These are phyloP conservation scores for Oscheius sp. DNA, from an alignment of 1,140 invertebrate species.

Conservation along the genomic window DNA sequence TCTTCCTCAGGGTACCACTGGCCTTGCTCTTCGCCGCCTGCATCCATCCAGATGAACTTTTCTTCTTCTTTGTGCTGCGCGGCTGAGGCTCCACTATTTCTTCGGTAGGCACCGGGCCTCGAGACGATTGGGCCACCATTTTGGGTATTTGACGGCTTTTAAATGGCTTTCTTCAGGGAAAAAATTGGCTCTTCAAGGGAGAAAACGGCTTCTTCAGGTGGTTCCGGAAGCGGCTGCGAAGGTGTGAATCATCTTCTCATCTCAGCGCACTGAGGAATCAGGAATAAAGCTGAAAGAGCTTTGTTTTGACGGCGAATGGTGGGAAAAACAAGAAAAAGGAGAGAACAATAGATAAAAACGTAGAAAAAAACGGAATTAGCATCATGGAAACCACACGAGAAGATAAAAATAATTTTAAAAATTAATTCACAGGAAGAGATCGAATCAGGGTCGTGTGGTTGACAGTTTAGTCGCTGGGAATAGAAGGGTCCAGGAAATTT, in stretches of 20 bases:
- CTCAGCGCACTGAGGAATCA: not conserved
- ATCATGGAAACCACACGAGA: no score
- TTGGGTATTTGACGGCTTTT: not conserved
- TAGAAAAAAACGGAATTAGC: not conserved
- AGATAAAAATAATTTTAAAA: no score
- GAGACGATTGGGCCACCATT: constrained; percentile 10
- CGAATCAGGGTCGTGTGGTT: no score
- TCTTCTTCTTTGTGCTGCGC: constrained; percentile 8
- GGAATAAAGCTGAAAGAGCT: not conserved
- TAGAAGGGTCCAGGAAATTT: no score
- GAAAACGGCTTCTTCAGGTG: not conserved
- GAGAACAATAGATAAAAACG: not conserved
- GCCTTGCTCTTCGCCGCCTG: constrained; percentile 15
- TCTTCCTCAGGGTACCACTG: constrained; percentile 2
- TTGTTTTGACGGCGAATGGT: no score
- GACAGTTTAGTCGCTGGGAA: no score
- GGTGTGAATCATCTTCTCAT: not conserved
- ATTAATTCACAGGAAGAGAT: no score
- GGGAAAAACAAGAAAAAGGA: not conserved
- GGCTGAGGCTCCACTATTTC: not conserved
- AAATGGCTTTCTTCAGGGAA: not conserved
- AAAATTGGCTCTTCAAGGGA: not conserved
- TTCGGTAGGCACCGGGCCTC: not conserved
- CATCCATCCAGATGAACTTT: not conserved
- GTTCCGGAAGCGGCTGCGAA: constrained; percentile 4